These are phyloP conservation scores for Pomatostomus ruficeps DNA, from an alignment of 2,113 vertebrate species.

Conservation along the genomic window DNA sequence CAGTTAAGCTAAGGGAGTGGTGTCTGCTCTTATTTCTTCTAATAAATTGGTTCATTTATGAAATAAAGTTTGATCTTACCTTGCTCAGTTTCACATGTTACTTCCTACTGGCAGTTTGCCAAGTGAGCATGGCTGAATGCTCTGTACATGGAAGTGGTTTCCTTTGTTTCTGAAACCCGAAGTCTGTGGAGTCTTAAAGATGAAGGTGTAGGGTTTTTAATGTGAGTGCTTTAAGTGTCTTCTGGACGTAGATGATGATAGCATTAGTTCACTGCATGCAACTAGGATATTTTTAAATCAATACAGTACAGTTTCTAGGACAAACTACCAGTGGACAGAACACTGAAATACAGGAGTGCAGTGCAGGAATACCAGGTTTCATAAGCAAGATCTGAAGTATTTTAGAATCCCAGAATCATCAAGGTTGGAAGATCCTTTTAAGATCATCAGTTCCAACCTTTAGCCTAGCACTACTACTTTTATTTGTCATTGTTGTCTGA, in stretches of 20 bases:
- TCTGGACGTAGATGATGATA: background rate
- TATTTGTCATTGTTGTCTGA: background rate
- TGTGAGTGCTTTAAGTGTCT: background rate
- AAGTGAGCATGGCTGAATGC: background rate
- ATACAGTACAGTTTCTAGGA: background rate
- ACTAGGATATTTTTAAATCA: background rate
- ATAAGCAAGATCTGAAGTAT: background rate
- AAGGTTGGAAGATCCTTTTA: background rate
- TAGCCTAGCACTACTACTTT: background rate
- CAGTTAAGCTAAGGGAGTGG: background rate
- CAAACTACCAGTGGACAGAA: background rate
- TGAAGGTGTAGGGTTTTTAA: background rate
- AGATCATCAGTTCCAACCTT: background rate
- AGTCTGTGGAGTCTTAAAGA: background rate
- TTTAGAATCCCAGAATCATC: background rate
- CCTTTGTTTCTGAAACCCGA: background rate
- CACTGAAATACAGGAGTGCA: background rate
- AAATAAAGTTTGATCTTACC: background rate
- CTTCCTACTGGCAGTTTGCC: background rate
- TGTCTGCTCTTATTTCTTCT: background rate
- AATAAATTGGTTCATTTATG: background rate
- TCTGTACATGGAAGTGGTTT: background rate
- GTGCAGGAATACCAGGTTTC: background rate
- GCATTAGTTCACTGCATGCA: background rate
- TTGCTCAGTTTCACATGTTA: background rate